Percentiles rank a stretch among this genome's conserved stretches.
Evolutionary conservation across 2,888 invertebrate genomes (phyloP).

Genomic region (Cepaea hortensis): DNA sequence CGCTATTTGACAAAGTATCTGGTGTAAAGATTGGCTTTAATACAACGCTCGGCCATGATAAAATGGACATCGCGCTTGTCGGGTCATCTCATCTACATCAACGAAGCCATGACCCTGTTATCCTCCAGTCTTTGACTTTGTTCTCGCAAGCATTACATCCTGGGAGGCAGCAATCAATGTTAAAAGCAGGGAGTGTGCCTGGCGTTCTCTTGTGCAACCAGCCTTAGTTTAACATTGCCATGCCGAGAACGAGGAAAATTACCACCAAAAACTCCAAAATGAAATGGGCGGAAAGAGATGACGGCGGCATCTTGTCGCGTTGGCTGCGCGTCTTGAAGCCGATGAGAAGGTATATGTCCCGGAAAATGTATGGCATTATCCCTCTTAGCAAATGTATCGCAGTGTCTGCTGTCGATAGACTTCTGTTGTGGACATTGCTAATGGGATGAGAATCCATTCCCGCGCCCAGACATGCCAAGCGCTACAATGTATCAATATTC

Average conservation of each 20-base stretch:
- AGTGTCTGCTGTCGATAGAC: not conserved
- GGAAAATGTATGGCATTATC: conserved; percentile 8
- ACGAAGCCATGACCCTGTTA: not conserved
- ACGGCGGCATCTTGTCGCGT: conserved; percentile 8
- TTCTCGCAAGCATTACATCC: not conserved
- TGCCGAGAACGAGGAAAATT: not conserved
- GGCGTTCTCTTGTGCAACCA: not conserved
- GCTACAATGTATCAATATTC: conserved; percentile 25
- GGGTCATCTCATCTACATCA: not conserved
- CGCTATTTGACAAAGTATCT: not conserved
- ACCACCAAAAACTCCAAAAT: conserved; percentile 20
- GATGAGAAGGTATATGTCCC: not conserved
- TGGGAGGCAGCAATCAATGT: not conserved
- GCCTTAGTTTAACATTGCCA: not conserved
- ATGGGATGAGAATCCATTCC: conserved; percentile 38
- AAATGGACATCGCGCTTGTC: not conserved
- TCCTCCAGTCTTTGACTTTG: not conserved
- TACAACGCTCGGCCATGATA: not conserved
- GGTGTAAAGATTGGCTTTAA: not conserved
- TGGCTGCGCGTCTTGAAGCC: not conserved
- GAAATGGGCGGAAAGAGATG: not conserved
- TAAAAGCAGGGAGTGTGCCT: not conserved
- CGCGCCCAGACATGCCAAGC: not conserved
- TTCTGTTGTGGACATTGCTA: conserved; percentile 28
- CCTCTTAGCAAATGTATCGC: conserved; percentile 30